Evolutionary conservation across 2,888 invertebrate genomes (phyloP).

Genomic region (Timandra comae): DNA sequence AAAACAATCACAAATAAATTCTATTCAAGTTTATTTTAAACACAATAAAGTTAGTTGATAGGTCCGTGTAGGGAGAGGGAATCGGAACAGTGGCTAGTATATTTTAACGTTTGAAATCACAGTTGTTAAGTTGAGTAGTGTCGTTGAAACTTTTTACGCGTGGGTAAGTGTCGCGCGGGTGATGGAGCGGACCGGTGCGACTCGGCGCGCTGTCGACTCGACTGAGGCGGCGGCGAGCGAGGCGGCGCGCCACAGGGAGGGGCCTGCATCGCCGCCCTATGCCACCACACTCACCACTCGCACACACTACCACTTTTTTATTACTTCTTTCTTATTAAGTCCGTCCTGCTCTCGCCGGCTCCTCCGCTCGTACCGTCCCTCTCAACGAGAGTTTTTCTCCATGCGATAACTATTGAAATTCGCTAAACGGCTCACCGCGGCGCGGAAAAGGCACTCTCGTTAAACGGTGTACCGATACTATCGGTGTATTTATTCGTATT

Average conservation of each 20-base stretch:
- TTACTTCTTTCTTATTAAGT: conserved; percentile 71
- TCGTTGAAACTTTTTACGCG: conserved; percentile 71
- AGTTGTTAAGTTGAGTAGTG: conserved; percentile 56
- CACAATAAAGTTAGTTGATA: conserved; percentile 14
- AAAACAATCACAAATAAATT: conserved; percentile 27
- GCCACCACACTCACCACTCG: conserved; percentile 72
- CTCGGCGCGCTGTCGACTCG: conserved; percentile 62
- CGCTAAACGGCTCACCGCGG: conserved; percentile 75
- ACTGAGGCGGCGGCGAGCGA: conserved; percentile 56
- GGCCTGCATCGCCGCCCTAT: conserved; percentile 71
- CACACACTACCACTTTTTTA: conserved; percentile 74
- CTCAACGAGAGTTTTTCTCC: conserved; percentile 69
- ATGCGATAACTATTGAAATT: conserved; percentile 76
- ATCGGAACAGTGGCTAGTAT: conserved; percentile 15
- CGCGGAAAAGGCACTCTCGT: conserved; percentile 74
- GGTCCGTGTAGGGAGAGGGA: conserved; percentile 17
- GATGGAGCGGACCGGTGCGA: conserved; percentile 59
- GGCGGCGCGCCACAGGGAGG: conserved; percentile 68
- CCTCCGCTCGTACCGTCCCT: conserved; percentile 46
- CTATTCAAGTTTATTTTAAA: too few species aligned
- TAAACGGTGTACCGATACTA: conserved; percentile 72
- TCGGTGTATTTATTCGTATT: conserved; percentile 69
- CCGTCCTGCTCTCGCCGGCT: conserved; percentile 59
- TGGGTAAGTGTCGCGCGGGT: conserved; percentile 28
- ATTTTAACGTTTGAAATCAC: conserved; percentile 34